These are phyloP conservation scores for Pyxicephalus adspersus DNA, from an alignment of 2,113 vertebrate genomes.

Conservation along the genomic window DNA sequence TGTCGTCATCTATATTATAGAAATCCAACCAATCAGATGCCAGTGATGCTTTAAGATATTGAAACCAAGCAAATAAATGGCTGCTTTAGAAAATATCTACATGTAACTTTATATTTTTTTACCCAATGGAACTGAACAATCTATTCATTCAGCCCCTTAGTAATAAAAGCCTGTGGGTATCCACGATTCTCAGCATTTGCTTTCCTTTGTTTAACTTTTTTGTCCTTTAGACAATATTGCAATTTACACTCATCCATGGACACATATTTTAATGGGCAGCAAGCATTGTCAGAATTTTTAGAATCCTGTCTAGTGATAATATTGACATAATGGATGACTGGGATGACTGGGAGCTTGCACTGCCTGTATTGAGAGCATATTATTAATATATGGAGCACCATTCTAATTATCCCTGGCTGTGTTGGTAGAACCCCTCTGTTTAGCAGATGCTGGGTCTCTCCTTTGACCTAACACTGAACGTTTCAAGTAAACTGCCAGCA, in stretches of 20 bases:
- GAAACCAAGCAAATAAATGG: too few species aligned
- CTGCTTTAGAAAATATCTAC: too few species aligned
- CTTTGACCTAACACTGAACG: conserved; percentile 79
- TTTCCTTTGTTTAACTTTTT: too few species aligned
- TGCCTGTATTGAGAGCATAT: conserved; percentile 16
- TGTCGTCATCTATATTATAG: too few species aligned
- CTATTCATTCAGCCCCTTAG: too few species aligned
- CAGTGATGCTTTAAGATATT: too few species aligned
- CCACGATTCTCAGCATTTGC: too few species aligned
- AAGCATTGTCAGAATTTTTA: conserved; percentile 13
- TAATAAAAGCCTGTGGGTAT: too few species aligned
- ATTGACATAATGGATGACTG: conserved; percentile 45
- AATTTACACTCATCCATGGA: neutral
- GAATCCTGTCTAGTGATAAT: conserved; percentile 18
- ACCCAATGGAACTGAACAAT: too few species aligned
- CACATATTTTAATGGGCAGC: neutral
- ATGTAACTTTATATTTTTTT: too few species aligned
- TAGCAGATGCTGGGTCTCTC: conserved; percentile 77
- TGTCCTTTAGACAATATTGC: neutral
- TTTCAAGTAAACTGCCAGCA: conserved; percentile 80
- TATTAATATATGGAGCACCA: conserved; percentile 59
- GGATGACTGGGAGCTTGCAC: neutral
- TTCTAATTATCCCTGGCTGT: conserved; percentile 75
- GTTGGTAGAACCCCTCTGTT: conserved; percentile 74
- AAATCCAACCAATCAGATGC: too few species aligned